These are phyloP conservation scores for Lepidocyrtinus sp. DNA, from an alignment of 2,888 invertebrate genomes.

Conservation along the genomic window DNA sequence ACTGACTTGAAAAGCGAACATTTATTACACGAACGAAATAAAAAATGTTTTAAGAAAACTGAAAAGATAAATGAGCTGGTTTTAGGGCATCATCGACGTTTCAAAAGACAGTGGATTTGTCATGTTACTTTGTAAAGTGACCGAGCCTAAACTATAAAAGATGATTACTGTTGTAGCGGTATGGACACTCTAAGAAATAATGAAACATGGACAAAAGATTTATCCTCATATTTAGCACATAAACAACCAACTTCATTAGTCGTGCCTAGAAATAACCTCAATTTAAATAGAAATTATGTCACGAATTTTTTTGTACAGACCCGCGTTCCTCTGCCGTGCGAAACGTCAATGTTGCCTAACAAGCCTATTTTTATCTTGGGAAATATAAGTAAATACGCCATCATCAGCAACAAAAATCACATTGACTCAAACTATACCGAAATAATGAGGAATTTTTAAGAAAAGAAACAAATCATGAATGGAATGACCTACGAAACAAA, in stretches of 20 bases:
- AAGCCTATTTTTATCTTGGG: background rate
- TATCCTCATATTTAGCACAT: no score
- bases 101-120: constrained; percentile 2
- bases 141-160: no score
- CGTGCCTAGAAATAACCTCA: constrained; percentile 31
- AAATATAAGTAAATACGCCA: background rate
- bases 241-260: no score
- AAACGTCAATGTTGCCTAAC: constrained; percentile 49
- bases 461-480: background rate
- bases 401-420: background rate
- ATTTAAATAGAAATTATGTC: constrained; percentile 19
- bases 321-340: background rate
- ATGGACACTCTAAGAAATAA: no score
- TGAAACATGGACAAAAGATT: no score
- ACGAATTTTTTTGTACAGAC: constrained; percentile 20
- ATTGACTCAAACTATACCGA: no score
- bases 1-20: constrained; percentile 8
- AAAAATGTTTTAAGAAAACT: constrained; percentile 25
- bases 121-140: no score
- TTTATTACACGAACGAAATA: background rate
- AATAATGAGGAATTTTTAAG: no score
- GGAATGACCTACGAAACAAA: background rate
- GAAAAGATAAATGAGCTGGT: constrained; percentile 1
- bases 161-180: no score
- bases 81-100: constrained; percentile 38